Evolutionary conservation across 2,113 vertebrate genomes (phyloP).

Genomic region (Lathamus discolor): DNA sequence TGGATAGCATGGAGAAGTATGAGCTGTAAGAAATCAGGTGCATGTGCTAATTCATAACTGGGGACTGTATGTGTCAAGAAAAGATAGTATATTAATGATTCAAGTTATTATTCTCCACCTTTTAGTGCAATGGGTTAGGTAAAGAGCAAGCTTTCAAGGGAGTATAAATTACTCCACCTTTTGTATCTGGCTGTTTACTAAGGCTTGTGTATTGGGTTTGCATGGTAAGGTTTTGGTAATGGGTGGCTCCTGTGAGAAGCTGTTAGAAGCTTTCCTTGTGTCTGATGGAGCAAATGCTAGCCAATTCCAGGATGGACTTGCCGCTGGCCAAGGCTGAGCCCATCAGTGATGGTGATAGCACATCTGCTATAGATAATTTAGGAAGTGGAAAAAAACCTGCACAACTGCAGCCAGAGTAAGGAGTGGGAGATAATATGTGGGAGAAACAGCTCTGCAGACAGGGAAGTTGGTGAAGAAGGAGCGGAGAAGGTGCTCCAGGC

Average conservation of each 20-base stretch:
- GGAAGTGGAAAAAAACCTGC: background rate
- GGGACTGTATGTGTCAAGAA: too few relatives aligned
- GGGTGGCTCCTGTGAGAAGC: background rate
- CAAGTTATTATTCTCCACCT: rapidly evolving
- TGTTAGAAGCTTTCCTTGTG: background rate
- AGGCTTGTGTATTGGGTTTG: background rate
- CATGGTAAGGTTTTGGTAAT: background rate
- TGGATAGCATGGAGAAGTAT: rapidly evolving
- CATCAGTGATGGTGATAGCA: background rate
- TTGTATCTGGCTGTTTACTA: background rate
- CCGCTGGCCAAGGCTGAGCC: background rate
- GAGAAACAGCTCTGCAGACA: background rate
- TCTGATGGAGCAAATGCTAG: background rate
- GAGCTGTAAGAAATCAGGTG: background rate
- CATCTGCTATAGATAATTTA: background rate
- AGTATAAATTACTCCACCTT: background rate
- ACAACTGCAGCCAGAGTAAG: background rate
- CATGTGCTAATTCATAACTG: background rate
- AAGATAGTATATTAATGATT: rapidly evolving
- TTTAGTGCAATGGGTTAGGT: background rate
- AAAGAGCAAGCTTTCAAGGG: background rate
- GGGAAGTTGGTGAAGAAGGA: background rate
- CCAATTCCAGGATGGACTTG: background rate
- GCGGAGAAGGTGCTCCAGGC: background rate
- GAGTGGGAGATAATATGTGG: background rate